A percentile compares a stretch with the other conserved stretches of the same genome.
Conservation (phyloP, 2,888 invertebrate species). For the Hypena proboscidalis region DNA sequence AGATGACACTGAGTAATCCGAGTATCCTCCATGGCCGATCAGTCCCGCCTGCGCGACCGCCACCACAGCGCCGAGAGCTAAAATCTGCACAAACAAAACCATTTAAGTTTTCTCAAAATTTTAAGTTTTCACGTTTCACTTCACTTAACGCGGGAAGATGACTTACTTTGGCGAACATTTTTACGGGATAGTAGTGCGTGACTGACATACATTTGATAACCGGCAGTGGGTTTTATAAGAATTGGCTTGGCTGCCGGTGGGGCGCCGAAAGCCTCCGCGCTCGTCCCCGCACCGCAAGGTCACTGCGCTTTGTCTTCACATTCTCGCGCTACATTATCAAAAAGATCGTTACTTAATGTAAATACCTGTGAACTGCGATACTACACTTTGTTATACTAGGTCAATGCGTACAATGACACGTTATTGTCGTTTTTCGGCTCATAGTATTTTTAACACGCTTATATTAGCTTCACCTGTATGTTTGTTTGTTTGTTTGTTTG, state of each 20-base stretch:
- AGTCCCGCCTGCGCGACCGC: conserved; percentile 82
- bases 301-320: conserved; percentile 75
- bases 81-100: conserved; percentile 57
- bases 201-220: conserved; percentile 77
- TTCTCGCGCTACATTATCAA: conserved; percentile 72
- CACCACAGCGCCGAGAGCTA: conserved; percentile 67
- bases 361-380: conserved; percentile 71
- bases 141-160: conserved; percentile 40
- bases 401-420: conserved; percentile 59
- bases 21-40: conserved; percentile 54
- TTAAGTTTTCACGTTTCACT: conserved; percentile 35
- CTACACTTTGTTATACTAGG: conserved; percentile 62
- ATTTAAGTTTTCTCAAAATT: background rate
- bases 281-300: conserved; percentile 73
- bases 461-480: too few relatives aligned
- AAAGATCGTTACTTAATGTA: conserved; percentile 75
- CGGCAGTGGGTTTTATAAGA: conserved; percentile 80
- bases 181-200: conserved; percentile 70
- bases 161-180: conserved; percentile 82
- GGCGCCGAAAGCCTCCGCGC: conserved; percentile 62
- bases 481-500: too few relatives aligned
- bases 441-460: conserved; percentile 10
- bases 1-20: conserved; percentile 33
- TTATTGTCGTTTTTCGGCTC: conserved; percentile 48
- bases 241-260: conserved; percentile 70